phyloP scores from a whole-genome alignment of 2,113 vertebrate species.

The Platichthys flesus region DNA sequence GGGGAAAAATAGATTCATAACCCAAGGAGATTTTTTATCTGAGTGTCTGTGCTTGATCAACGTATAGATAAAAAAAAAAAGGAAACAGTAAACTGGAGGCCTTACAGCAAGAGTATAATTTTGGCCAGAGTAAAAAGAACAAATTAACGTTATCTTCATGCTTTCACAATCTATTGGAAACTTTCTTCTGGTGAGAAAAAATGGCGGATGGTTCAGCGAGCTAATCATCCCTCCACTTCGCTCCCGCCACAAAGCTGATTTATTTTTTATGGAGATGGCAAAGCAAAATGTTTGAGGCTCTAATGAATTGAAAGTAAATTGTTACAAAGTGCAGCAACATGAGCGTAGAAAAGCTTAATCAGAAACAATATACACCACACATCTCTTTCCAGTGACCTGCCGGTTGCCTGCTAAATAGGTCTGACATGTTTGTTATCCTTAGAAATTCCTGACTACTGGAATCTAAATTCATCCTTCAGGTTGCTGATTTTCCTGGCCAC shows the following conservation, averaged over 20 bases:
- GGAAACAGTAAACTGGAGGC: constrained; percentile 16
- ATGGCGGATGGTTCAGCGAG: background rate
- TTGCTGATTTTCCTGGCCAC: constrained; percentile 66
- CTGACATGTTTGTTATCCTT: constrained; percentile 84
- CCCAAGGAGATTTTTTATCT: constrained; percentile 54
- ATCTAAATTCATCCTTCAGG: constrained; percentile 75
- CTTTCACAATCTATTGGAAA: constrained; percentile 11
- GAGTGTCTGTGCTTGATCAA: constrained; percentile 16
- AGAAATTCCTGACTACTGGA: constrained; percentile 83
- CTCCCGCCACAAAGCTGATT: constrained; percentile 42
- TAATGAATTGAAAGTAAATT: constrained; percentile 76
- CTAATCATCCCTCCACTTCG: constrained; percentile 28
- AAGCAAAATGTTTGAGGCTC: constrained; percentile 78
- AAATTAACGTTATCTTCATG: constrained; percentile 25
- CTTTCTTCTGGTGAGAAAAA: background rate
- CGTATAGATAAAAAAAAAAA: constrained; percentile 12
- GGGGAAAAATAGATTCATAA: constrained; percentile 34
- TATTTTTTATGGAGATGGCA: constrained; percentile 69
- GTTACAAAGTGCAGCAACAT: constrained; percentile 67
- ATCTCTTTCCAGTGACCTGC: constrained; percentile 50
- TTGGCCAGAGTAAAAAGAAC: constrained; percentile 27
- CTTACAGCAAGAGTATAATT: constrained; percentile 9
- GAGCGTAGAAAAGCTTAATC: constrained; percentile 71
- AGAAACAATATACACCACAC: constrained; percentile 80
- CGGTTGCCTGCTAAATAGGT: constrained; percentile 69